These are phyloP conservation scores for Neopelma chrysocephalum DNA, from an alignment of 2,797 vertebrate species.

Conservation along the genomic window DNA sequence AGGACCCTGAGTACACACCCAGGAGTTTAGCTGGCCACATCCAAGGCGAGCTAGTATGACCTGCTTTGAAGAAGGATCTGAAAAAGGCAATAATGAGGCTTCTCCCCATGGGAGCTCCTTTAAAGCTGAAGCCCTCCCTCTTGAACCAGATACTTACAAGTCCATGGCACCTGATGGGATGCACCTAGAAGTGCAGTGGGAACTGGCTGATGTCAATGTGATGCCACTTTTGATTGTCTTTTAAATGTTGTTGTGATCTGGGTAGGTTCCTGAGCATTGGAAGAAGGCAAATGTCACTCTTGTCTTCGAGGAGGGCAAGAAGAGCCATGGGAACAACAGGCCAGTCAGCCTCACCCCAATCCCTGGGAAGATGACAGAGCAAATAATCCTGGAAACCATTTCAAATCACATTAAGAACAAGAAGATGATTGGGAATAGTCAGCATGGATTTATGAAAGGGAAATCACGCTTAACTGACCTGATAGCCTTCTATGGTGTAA, in stretches of 20 bases:
- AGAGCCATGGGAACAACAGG: neutral
- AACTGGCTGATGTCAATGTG: neutral
- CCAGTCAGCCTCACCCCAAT: neutral
- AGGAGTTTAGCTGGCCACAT: neutral
- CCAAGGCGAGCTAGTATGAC: neutral
- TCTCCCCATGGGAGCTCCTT: neutral
- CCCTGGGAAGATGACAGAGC: neutral
- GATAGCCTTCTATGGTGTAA: neutral
- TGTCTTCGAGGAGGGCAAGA: neutral
- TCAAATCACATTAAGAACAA: neutral
- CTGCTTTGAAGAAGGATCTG: neutral
- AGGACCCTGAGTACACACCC: neutral
- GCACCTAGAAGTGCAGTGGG: neutral
- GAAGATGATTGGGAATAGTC: neutral
- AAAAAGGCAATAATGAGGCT: neutral
- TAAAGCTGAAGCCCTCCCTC: neutral
- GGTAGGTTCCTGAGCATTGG: neutral
- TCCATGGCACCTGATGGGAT: neutral
- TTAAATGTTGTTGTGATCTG: neutral
- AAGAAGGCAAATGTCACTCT: neutral
- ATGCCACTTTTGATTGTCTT: neutral
- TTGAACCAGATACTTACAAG: neutral
- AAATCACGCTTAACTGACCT: neutral
- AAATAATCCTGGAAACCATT: neutral
- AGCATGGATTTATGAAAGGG: neutral